Percentiles rank a stretch among this genome's conserved stretches.
Conservation (phyloP, 2,888 invertebrate species). For the Apomyelois bistriatella region DNA sequence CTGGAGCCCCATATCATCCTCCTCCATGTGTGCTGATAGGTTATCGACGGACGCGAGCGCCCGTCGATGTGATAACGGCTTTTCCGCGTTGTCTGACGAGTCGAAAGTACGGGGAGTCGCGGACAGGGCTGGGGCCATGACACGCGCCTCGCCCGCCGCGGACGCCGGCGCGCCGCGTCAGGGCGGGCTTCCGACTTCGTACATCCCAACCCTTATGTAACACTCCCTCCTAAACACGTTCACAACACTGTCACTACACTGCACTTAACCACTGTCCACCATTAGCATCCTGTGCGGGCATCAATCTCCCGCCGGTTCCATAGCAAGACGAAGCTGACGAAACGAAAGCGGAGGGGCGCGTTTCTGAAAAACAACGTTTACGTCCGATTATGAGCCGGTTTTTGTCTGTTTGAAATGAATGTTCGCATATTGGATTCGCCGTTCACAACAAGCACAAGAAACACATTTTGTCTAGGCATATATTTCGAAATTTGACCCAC, state of each 20-base stretch:
- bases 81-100: conserved; percentile 46
- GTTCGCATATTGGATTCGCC: conserved; percentile 24
- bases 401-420: conserved; percentile 41
- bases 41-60: conserved; percentile 76
- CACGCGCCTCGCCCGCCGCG: conserved; percentile 81
- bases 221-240: conserved; percentile 40
- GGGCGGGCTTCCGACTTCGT: conserved; percentile 53
- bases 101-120: conserved; percentile 77
- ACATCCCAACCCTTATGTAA: conserved; percentile 70
- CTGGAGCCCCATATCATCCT: conserved; percentile 80
- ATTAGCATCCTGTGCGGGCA: conserved; percentile 39
- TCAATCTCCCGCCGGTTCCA: conserved; percentile 68
- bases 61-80: conserved; percentile 51
- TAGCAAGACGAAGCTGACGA: conserved; percentile 41
- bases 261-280: conserved; percentile 40
- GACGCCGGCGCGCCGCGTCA: conserved; percentile 66
- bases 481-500: conserved; percentile 75
- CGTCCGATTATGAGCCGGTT: conserved; percentile 58
- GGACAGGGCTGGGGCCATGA: conserved; percentile 97
- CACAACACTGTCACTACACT: conserved; percentile 53
- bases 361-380: conserved; percentile 71
- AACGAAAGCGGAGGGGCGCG: conserved; percentile 52
- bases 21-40: conserved; percentile 78
- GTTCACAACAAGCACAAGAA: conserved; percentile 24
- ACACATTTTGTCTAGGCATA: conserved; percentile 29